Evolutionary conservation across 2,113 vertebrate genomes (phyloP).

Genomic region (Anthoscopus minutus): DNA sequence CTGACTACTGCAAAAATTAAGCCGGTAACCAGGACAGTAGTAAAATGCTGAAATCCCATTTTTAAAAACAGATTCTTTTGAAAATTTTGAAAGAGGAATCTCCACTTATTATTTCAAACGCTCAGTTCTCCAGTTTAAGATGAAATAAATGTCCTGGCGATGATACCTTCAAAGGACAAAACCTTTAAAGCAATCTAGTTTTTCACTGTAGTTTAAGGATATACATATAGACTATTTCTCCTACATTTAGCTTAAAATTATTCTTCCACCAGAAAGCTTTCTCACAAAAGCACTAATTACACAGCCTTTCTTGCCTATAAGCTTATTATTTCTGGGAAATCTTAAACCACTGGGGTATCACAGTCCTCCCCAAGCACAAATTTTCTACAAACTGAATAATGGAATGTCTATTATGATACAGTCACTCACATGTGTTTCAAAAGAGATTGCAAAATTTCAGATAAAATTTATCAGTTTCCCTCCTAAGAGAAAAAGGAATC

Average conservation of each 20-base stretch:
- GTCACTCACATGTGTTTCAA: neutral
- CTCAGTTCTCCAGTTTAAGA: neutral
- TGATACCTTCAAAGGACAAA: neutral
- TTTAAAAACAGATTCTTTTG: neutral
- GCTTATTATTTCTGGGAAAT: conserved; percentile 11
- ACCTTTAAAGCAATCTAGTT: neutral
- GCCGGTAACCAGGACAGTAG: neutral
- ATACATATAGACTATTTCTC: neutral
- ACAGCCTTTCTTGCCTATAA: neutral
- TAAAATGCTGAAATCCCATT: neutral
- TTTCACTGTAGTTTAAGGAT: neutral
- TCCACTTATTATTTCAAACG: neutral
- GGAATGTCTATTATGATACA: neutral
- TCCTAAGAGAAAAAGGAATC: neutral
- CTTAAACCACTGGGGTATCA: neutral
- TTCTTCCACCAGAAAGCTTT: neutral
- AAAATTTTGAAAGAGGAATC: neutral
- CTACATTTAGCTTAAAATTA: neutral
- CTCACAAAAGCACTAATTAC: neutral
- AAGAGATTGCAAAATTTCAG: neutral
- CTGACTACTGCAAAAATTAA: neutral
- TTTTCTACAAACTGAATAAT: neutral
- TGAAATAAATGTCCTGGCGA: neutral
- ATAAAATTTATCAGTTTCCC: neutral
- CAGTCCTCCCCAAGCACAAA: neutral